Evolutionary conservation across 37 sponge, comb jelly and placozoan species (phyloP).

Genomic region (Axinella damicornis): DNA sequence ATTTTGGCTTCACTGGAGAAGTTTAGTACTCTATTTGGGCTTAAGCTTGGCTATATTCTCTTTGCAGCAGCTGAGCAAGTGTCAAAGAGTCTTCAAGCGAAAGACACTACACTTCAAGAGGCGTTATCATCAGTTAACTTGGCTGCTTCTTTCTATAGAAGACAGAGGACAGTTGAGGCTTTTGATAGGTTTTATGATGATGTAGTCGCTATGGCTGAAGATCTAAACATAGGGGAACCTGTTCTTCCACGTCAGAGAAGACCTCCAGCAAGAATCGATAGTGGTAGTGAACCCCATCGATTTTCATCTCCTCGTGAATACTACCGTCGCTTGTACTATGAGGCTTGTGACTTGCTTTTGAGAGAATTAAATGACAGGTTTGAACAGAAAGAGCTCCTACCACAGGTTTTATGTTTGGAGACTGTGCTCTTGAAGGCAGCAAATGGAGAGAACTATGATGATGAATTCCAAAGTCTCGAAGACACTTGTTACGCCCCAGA

Average conservation of each 20-base stretch:
- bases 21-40: too few relatives aligned
- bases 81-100: slow-evolving; percentile 47
- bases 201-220: slow-evolving; percentile 10
- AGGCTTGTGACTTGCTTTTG: too few relatives aligned
- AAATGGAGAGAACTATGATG: too few relatives aligned
- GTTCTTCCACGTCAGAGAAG: slow-evolving; percentile 42
- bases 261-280: slow-evolving; percentile 22
- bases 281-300: slow-evolving; percentile 22
- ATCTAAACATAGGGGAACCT: slow-evolving; percentile 17
- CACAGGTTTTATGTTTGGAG: slow-evolving; percentile 22
- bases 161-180: slow-evolving; percentile 22
- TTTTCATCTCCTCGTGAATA: too few relatives aligned
- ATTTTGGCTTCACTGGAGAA: too few relatives aligned
- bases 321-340: too few relatives aligned
- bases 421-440: slow-evolving; percentile 23
- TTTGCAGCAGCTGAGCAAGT: too few relatives aligned
- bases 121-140: slow-evolving; percentile 39
- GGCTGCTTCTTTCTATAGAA: slow-evolving; percentile 29
- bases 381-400: slow-evolving; percentile 35
- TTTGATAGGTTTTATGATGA: slow-evolving; percentile 46
- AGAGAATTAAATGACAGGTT: slow-evolving; percentile 29
- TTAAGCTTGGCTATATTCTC: too few relatives aligned
- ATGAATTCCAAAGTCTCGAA: too few relatives aligned
- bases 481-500: too few relatives aligned
- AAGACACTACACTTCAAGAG: slow-evolving; percentile 51